Conservation (phyloP, 2,888 invertebrate genomes). For the Pollenia angustigena region DNA sequence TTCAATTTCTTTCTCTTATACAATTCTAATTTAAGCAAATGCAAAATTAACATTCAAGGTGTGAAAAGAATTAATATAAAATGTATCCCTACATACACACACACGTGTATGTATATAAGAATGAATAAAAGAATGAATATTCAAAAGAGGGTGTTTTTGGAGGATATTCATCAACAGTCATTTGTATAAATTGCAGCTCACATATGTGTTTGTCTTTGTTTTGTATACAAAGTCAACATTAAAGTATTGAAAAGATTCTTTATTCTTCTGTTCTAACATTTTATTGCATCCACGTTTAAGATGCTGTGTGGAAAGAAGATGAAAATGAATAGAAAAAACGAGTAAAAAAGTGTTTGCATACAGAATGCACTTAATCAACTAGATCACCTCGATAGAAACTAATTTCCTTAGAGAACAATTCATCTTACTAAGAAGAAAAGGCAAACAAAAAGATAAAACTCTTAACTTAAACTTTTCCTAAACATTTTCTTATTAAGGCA, state of each 20-base stretch:
- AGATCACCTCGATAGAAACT: constrained; percentile 68
- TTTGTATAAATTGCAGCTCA: constrained; percentile 19
- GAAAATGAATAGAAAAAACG: constrained; percentile 41
- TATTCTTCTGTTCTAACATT: constrained; percentile 23
- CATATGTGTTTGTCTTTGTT: not conserved
- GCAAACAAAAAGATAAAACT: constrained; percentile 44
- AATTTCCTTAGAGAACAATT: constrained; percentile 71
- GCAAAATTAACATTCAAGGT: constrained; percentile 66
- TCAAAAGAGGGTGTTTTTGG: not conserved
- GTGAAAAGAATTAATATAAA: constrained; percentile 58
- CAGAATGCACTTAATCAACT: constrained; percentile 67
- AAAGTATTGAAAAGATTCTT: constrained; percentile 53
- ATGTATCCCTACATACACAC: not conserved
- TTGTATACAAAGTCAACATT: constrained; percentile 41
- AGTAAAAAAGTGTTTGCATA: constrained; percentile 26
- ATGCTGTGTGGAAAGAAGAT: constrained; percentile 23
- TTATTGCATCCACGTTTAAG: constrained; percentile 64
- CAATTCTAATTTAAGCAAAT: constrained; percentile 53
- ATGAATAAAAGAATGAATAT: not conserved
- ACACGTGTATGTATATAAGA: not conserved
- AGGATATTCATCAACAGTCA: constrained; percentile 28
- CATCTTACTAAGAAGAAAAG: constrained; percentile 57
- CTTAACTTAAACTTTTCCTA: constrained; percentile 56
- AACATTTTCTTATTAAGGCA: constrained; percentile 25
- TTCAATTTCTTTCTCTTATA: not conserved